Conservation (phyloP, 2,888 invertebrate genomes). For the Pandemis cinnamomeana region DNA sequence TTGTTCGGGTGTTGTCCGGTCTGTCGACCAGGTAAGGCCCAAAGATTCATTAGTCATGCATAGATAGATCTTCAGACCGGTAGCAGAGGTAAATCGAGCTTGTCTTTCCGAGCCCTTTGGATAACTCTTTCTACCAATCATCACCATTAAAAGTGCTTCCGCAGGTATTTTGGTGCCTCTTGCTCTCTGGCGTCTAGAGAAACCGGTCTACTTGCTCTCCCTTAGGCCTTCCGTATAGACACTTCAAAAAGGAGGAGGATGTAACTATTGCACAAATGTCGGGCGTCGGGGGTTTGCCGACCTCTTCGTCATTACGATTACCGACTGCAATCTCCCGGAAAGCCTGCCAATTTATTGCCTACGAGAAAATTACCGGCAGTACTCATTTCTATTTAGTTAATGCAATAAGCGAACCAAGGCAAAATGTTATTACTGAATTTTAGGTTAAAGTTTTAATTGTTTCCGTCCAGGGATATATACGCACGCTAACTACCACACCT, state of each 20-base stretch:
- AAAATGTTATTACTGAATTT: slow-evolving; percentile 6
- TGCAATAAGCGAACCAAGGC: slow-evolving; percentile 15
- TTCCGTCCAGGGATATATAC: background rate
- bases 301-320: slow-evolving; percentile 50
- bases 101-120: too few species aligned
- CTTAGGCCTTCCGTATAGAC: too few species aligned
- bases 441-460: slow-evolving; percentile 14
- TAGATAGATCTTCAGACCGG: too few species aligned
- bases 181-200: too few species aligned
- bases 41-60: too few species aligned
- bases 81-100: too few species aligned
- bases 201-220: background rate
- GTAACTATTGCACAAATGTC: slow-evolving; percentile 45
- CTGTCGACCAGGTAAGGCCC: slow-evolving; percentile 58
- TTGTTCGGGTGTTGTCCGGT: slow-evolving; percentile 75
- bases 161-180: too few species aligned
- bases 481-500: slow-evolving; percentile 5
- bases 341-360: slow-evolving; percentile 54
- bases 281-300: slow-evolving; percentile 53
- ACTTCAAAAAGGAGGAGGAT: too few species aligned
- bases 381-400: slow-evolving; percentile 23
- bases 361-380: slow-evolving; percentile 58
- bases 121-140: too few species aligned
- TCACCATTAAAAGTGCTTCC: too few species aligned
- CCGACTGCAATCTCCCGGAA: slow-evolving; percentile 61